phyloP scores from a whole-genome alignment of 2,888 invertebrate genomes.

The Vanessa cardui region DNA sequence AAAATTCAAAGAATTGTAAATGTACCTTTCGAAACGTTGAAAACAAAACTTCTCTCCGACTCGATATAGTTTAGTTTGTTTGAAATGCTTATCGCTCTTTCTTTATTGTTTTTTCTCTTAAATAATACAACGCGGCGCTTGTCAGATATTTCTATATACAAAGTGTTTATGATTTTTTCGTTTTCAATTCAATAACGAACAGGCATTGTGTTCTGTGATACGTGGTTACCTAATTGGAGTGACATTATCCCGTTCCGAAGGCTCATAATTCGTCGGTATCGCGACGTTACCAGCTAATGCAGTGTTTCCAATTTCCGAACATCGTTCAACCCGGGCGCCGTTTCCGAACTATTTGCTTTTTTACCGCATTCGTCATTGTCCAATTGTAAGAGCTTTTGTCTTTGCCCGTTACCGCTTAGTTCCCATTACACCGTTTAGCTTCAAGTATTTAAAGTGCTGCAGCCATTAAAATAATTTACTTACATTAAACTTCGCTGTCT shows the following conservation, averaged over 20 bases:
- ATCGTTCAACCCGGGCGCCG: slow-evolving; percentile 49
- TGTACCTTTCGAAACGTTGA: not conserved
- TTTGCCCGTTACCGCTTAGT: slow-evolving; percentile 44
- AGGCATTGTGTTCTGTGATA: not conserved
- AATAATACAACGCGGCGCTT: not conserved
- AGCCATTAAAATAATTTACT: slow-evolving; percentile 28
- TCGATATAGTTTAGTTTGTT: slow-evolving; percentile 29
- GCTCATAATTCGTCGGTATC: slow-evolving; percentile 71
- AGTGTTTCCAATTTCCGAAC: slow-evolving; percentile 77
- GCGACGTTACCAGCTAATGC: slow-evolving; percentile 66
- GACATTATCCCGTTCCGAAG: slow-evolving; percentile 45
- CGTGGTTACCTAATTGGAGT: slow-evolving; percentile 33
- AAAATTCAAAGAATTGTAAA: no score
- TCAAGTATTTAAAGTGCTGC: slow-evolving; percentile 34
- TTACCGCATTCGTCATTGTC: slow-evolving; percentile 76
- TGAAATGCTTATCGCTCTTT: slow-evolving; percentile 30
- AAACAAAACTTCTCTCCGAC: slow-evolving; percentile 13
- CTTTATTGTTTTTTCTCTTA: not conserved
- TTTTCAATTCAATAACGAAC: not conserved
- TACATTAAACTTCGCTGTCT: slow-evolving; percentile 15
- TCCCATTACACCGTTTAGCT: slow-evolving; percentile 38
- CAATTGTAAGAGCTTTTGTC: slow-evolving; percentile 67
- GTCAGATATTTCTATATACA: not conserved
- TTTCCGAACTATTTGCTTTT: slow-evolving; percentile 62
- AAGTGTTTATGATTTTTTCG: not conserved